Evolutionary conservation across 1,140 invertebrate species (phyloP), one percentile per base, ranked within the genome.

Genomic region (Callitettix versicolor): DNA sequence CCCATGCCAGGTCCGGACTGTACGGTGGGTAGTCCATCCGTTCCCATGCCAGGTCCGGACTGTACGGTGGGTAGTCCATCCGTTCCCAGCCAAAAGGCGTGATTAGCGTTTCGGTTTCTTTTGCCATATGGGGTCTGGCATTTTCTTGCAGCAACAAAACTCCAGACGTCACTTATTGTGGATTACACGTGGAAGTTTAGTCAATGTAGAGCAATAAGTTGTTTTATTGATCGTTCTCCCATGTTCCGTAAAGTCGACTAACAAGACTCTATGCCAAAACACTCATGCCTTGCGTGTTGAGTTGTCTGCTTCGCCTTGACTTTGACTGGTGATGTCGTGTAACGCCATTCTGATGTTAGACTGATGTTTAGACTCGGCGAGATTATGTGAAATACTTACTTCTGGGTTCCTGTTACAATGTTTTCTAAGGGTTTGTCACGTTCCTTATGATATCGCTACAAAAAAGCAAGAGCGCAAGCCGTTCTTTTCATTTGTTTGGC

Each of bases 181-280:
- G 41, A 43, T 43, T 43, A 18, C 15, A 17, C 41, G 41, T 43
- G 6, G 41, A 43, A 43, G 41, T 43, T 43, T 43, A 43, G 41
- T 43, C 41, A 43, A 18, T n/a, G n/a, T n/a, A n/a, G n/a, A n/a
- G n/a, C n/a, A n/a, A n/a, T n/a, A n/a, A n/a, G n/a, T n/a, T n/a
- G 41, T 18, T 43, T 43, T 43, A 43, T 43, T 43, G 7, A 43
- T 43, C 41, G 41, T 43, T 7, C 12, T 43, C 41, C 41, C 41
- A n/a, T 18, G 12, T 43, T 43, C 41, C 41, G 18, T 43, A 43
- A 43, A 43, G n/a, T n/a, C n/a, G n/a, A n/a, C n/a, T n/a, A n/a
- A n/a, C n/a, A n/a, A n/a, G n/a, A n/a, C n/a, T n/a, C 34, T 36
- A 36, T 36, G 7, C 34, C 34, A n/a, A 42, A 42, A 42, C n/a